Percentiles rank a stretch among this genome's conserved stretches.
Evolutionary conservation across 2,797 vertebrate genomes (phyloP).

Genomic region (Hipposideros larvatus): DNA sequence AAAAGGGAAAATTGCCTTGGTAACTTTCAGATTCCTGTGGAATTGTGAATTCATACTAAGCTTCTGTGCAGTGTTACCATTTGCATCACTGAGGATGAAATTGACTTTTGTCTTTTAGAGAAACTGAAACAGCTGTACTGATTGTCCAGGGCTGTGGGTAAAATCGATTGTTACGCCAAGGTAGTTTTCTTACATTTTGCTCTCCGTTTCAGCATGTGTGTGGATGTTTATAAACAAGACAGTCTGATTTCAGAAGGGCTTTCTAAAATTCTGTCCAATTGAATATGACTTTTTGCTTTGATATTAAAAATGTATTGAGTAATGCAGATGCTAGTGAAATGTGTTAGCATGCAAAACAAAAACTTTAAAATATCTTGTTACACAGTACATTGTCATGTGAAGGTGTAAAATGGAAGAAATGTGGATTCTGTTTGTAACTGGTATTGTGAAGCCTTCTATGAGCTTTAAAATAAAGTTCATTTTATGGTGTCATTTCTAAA

Average conservation of each 20-base stretch:
- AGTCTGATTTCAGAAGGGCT: constrained; percentile 81
- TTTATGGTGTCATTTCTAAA: constrained; percentile 83
- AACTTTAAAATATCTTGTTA: constrained; percentile 82
- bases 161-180: constrained; percentile 88
- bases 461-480: constrained; percentile 92
- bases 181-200: constrained; percentile 88
- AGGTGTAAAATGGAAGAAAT: constrained; percentile 84
- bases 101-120: constrained; percentile 77
- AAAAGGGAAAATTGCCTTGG: constrained; percentile 90
- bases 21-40: constrained; percentile 92
- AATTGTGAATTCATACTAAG: constrained; percentile 90
- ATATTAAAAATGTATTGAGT: constrained; percentile 80
- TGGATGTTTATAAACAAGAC: constrained; percentile 77
- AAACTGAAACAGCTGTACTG: constrained; percentile 79
- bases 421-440: constrained; percentile 86
- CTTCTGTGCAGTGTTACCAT: constrained; percentile 88
- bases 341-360: constrained; percentile 88
- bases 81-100: constrained; percentile 86
- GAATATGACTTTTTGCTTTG: constrained; percentile 81
- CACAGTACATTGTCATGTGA: constrained; percentile 85
- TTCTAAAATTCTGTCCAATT: constrained; percentile 78
- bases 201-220: constrained; percentile 85
- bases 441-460: constrained; percentile 88
- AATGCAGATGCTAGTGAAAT: constrained; percentile 84
- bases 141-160: constrained; percentile 83